A percentile compares a stretch with the other conserved stretches of the same genome.
These are phyloP conservation scores for Stenchaetothrips biformis DNA, from an alignment of 2,888 invertebrate genomes.

Conservation along the genomic window DNA sequence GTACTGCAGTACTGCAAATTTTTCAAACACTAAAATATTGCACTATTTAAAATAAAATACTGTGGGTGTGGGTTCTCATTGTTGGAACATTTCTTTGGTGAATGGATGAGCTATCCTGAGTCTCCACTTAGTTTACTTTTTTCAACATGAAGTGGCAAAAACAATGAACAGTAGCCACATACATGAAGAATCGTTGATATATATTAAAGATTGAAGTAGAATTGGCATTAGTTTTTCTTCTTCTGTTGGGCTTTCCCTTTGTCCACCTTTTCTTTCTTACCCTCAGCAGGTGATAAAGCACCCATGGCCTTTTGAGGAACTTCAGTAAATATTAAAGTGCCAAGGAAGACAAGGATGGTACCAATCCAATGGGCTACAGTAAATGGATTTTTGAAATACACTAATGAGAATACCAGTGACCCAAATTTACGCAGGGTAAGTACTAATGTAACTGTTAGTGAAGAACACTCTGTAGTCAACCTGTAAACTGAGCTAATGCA, in stretches of 20 bases:
- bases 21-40: not conserved
- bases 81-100: slow-evolving; percentile 10
- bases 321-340: slow-evolving; percentile 90
- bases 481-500: slow-evolving; percentile 95
- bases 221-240: slow-evolving; percentile 26
- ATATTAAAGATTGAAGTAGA: not conserved
- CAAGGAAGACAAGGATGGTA: slow-evolving; percentile 81
- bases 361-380: slow-evolving; percentile 88
- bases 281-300: not conserved
- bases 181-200: not conserved
- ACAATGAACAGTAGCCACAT: not conserved
- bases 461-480: slow-evolving; percentile 88
- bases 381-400: slow-evolving; percentile 92
- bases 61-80: slow-evolving; percentile 1
- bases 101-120: not conserved
- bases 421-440: slow-evolving; percentile 94
- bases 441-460: slow-evolving; percentile 90
- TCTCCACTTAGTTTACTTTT: not conserved
- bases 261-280: not conserved
- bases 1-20: too few relatives aligned
- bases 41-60: not conserved
- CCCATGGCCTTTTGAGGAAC: slow-evolving; percentile 43
- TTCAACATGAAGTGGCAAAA: not conserved
- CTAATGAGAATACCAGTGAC: slow-evolving; percentile 89
- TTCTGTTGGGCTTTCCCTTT: slow-evolving; percentile 7